phyloP scores from a whole-genome alignment of 2,888 invertebrate genomes.

The Synergus itoensis region DNA sequence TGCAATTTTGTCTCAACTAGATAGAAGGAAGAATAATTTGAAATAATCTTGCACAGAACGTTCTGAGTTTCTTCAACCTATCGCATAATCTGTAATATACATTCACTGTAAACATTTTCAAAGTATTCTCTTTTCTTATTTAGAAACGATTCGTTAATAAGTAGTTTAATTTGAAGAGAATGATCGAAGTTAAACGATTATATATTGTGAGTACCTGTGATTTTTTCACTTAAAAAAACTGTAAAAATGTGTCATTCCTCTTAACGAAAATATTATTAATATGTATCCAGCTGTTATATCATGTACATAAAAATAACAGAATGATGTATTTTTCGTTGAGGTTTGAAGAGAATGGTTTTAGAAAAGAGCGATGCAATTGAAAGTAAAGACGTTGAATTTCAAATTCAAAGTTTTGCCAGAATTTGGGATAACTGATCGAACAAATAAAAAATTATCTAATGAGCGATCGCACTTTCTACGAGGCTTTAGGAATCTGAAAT shows the following conservation, averaged over 20 bases:
- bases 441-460: neutral
- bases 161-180: slow-evolving; percentile 7
- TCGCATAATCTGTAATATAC: slow-evolving; percentile 12
- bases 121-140: slow-evolving; percentile 4
- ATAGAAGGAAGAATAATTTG: slow-evolving; percentile 19
- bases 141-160: slow-evolving; percentile 10
- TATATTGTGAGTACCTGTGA: slow-evolving; percentile 35
- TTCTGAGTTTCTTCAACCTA: neutral
- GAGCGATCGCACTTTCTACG: neutral
- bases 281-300: slow-evolving; percentile 16
- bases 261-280: slow-evolving; percentile 26
- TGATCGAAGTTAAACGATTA: slow-evolving; percentile 5
- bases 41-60: neutral
- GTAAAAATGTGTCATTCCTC: slow-evolving; percentile 36
- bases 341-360: neutral
- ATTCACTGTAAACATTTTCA: neutral
- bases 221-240: slow-evolving; percentile 22
- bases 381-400: neutral
- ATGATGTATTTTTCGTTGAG: slow-evolving; percentile 15
- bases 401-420: neutral
- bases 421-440: neutral
- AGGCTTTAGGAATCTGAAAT: neutral
- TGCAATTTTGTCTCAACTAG: neutral
- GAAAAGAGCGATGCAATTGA: neutral
- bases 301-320: slow-evolving; percentile 30